These are phyloP conservation scores for Orchesella flavescens DNA, from an alignment of 2,888 invertebrate genomes.

Conservation along the genomic window DNA sequence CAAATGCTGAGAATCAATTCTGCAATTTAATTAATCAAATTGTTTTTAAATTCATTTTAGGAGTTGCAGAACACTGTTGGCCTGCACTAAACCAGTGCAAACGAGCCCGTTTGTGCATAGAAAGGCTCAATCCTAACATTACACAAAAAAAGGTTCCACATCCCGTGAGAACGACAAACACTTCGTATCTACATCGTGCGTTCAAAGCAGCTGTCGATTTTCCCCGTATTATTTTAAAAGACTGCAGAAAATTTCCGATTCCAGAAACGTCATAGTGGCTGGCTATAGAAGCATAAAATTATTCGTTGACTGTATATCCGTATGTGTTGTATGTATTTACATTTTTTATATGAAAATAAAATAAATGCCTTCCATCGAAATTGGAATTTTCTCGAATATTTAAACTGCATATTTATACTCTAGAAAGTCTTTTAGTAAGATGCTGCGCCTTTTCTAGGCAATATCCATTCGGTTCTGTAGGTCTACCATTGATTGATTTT, in stretches of 20 bases:
- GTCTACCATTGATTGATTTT: too few species aligned
- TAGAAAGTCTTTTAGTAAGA: constrained; percentile 95
- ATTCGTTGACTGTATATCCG: not conserved
- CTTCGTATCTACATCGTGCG: not conserved
- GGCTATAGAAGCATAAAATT: too few species aligned
- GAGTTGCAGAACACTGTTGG: constrained; percentile 38
- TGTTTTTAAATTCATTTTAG: constrained; percentile 29
- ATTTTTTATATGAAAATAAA: constrained; percentile 23
- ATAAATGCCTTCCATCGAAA: constrained; percentile 30
- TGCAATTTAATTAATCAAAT: too few species aligned
- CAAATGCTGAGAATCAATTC: too few species aligned
- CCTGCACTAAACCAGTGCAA: constrained; percentile 32
- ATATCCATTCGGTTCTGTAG: constrained; percentile 99
- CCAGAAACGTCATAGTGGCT: too few species aligned
- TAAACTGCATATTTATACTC: constrained; percentile 74
- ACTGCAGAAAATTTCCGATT: not conserved
- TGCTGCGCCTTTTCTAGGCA: constrained; percentile 96
- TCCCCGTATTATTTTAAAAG: too few species aligned
- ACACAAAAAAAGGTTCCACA: not conserved
- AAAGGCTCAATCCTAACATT: not conserved
- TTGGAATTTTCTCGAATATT: constrained; percentile 31
- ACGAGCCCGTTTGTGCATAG: not conserved
- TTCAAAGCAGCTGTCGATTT: constrained; percentile 2
- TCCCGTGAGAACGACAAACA: not conserved
- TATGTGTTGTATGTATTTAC: constrained; percentile 1